Evolutionary conservation across 2,113 vertebrate species (phyloP).

Genomic region (Poicephalus meyeri): DNA sequence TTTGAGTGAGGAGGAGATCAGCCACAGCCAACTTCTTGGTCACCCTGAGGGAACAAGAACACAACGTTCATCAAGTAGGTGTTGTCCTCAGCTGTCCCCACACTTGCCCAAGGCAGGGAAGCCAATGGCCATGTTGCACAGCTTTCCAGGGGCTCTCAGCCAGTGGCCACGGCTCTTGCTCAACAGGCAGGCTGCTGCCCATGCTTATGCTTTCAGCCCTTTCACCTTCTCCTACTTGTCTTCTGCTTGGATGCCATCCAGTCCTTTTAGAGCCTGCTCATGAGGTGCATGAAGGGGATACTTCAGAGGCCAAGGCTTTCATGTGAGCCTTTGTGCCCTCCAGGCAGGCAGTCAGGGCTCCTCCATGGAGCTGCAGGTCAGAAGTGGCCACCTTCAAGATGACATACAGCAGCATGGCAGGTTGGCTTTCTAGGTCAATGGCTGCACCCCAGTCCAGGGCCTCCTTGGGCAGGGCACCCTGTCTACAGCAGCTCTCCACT

Average conservation of each 20-base stretch:
- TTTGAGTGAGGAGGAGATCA: neutral
- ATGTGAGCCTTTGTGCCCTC: neutral
- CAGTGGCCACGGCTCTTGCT: neutral
- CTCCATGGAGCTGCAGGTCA: neutral
- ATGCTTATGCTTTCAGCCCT: neutral
- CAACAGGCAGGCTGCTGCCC: no score
- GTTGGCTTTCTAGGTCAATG: neutral
- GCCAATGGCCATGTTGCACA: neutral
- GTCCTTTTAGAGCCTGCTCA: neutral
- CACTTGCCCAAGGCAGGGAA: neutral
- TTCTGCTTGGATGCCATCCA: no score
- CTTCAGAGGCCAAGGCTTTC: neutral
- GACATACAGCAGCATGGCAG: neutral
- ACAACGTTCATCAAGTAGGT: rapidly evolving
- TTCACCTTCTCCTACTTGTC: neutral
- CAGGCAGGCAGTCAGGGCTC: neutral
- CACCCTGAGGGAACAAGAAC: neutral
- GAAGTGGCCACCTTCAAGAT: neutral
- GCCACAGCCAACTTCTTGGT: neutral
- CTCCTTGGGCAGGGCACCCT: neutral
- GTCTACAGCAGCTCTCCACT: neutral
- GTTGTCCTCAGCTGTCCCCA: neutral
- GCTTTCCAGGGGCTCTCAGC: neutral
- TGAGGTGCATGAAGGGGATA: neutral
- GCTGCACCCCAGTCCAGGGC: rapidly evolving